Evolutionary conservation across 2,797 vertebrate species (phyloP), one percentile per base, ranked within the genome.

Genomic region (Saxicola maurus): DNA sequence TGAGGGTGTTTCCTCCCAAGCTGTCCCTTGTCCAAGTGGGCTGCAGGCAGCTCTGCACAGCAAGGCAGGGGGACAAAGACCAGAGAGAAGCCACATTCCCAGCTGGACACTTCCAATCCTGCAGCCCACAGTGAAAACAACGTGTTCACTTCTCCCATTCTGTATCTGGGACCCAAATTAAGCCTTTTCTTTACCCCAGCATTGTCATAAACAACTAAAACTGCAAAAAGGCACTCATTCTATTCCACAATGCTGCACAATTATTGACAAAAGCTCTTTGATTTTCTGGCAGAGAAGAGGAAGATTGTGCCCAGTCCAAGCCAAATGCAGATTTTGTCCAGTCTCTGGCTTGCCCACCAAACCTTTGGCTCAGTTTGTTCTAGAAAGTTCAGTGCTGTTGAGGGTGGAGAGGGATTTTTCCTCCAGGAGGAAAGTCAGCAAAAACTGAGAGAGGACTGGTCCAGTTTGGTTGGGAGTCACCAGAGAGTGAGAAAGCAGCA

Each of bases 251-350:
- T 71, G 37, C 69, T 7, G 55, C 64, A 42, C 72, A 82, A 87
- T 92, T 89, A 75, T 78, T 71, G 79, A 85, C 94, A 82, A 53
- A 90, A 82, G 85, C 85, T 64, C 75, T 89, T 68, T 89, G 90
- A 93, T 91, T 93, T 72, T 14, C 87, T 82, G 92, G 86, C 85
- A 89, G 55, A 15, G 74, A 37, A 48, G 60, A 73, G 33, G 51
- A 49, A 79, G 76, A 31, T 8, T 69, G 35, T 45, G 67, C 55
- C 71, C 72, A 42, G 72, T 9, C 38, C 75, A 60, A 82, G 82
- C 51, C 72, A 89, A 76, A 91, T 7, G 40, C 5, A 20, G 24
- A 11, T 46, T 64, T 89, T 76, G 62, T 30, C 11, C 20, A 37
- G 42, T n/a, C 30, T 61, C 65, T 82, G 89, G 51, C 65, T 80